phyloP scores from a whole-genome alignment of 2,888 invertebrate genomes.

The Ichneumon xanthorius region DNA sequence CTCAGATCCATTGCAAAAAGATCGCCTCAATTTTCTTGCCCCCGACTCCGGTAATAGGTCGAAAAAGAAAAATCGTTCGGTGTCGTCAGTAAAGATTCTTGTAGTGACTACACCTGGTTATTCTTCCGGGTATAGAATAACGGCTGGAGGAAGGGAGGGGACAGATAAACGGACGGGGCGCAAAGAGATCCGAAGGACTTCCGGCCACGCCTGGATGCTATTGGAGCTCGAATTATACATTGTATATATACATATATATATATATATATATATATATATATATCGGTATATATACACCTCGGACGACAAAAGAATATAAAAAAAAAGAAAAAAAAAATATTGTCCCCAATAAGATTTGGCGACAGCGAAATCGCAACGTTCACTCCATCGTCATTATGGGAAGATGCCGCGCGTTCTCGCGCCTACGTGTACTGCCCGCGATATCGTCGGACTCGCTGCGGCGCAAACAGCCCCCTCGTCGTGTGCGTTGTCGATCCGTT shows the following conservation, averaged over 20 bases:
- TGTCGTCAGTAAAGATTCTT: slow-evolving; percentile 23
- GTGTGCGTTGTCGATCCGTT: slow-evolving; percentile 70
- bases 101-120: slow-evolving; percentile 24
- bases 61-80: not conserved
- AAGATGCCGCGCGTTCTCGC: slow-evolving; percentile 3
- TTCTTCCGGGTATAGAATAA: slow-evolving; percentile 53
- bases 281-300: slow-evolving; percentile 23
- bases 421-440: slow-evolving; percentile 46
- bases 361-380: too few relatives aligned
- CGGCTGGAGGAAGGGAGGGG: not conserved
- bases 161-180: slow-evolving; percentile 40
- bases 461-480: slow-evolving; percentile 54
- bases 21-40: not conserved
- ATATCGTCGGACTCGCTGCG: slow-evolving; percentile 55
- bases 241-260: not conserved
- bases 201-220: slow-evolving; percentile 55
- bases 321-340: not conserved
- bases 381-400: too few relatives aligned
- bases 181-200: slow-evolving; percentile 46
- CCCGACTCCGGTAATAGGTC: not conserved
- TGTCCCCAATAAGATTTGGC: not conserved
- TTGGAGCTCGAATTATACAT: slow-evolving; percentile 2
- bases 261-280: slow-evolving; percentile 12
- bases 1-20: slow-evolving; percentile 28
- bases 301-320: slow-evolving; percentile 28